Evolutionary conservation across 2,797 vertebrate species (phyloP), one percentile per base, ranked within the genome.

Genomic region (Amniataba percoides): DNA sequence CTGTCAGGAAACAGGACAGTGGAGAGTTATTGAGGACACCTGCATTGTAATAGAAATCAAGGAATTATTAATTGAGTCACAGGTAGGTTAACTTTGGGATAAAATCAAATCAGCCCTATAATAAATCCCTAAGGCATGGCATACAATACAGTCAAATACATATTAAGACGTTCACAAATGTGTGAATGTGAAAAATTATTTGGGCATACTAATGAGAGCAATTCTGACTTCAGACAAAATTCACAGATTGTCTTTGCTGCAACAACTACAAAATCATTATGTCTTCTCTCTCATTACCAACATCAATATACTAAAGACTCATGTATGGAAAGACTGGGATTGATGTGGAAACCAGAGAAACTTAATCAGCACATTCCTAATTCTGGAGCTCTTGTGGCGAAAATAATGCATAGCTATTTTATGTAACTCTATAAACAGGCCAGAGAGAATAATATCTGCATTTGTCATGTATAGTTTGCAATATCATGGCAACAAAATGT

Each of bases 1-100:
- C 7, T 95, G 94, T 77, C 7, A 40, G 40, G 1, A 1, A 4
- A 49, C 21, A 10, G 19, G 57, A 70, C 0, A 1, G 0, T 95
- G 94, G 93, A 63, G 0, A 45, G 4, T 40, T 40, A 1, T 4
- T 0, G 3, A 15, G 11, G 65, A 93, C 48, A 80, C 56, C 10
- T 95, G 94, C 75, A 78, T 94, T 12, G 0, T 94, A 19, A 49
- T 21, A 3, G 3, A 3, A 78, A 93, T 94, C 57, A 84, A 74
- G 4, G 58, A 89, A 1, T 53, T 94, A 36, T 4, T 89, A 0
- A 62, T 61, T 16, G 5, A 15, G 2, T 89, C 92, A 7, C 0
- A 59, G 91, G 94, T 94, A 87, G 4, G 77, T 67, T 31, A 6
- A 63, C 6, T 13, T 55, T 13, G 12, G 21, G 5, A n/a, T 15